Percentiles rank a stretch among this genome's conserved stretches.
phyloP scores from a whole-genome alignment of 2,797 vertebrate species.

The Prunella strophiata region DNA sequence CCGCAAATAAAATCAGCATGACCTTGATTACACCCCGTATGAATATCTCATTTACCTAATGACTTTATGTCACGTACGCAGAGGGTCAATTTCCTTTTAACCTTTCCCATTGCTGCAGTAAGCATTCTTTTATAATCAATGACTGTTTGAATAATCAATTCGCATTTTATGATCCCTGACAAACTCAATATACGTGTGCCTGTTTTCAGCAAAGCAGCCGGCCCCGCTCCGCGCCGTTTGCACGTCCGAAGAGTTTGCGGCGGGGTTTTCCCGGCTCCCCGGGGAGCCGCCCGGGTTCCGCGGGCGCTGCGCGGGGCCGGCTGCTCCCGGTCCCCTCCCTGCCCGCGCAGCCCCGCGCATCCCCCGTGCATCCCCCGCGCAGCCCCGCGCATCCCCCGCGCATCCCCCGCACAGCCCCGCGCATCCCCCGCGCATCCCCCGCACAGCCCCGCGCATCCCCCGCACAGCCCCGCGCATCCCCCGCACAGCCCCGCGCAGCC shows the following conservation, averaged over 20 bases:
- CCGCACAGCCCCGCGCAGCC: too few relatives aligned
- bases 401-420: too few relatives aligned
- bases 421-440: too few relatives aligned
- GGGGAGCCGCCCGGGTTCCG: not conserved
- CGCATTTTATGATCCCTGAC: constrained; percentile 80
- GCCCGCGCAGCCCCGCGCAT: not conserved
- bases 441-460: too few relatives aligned
- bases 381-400: too few relatives aligned
- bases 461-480: too few relatives aligned
- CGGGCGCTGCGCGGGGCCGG: not conserved
- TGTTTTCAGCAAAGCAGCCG: constrained; percentile 35
- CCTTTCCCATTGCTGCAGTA: constrained; percentile 81
- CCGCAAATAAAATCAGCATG: constrained; percentile 72
- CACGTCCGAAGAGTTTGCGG: not conserved
- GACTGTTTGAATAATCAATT: constrained; percentile 82
- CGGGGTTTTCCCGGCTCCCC: not conserved
- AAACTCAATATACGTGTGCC: constrained; percentile 68
- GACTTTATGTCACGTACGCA: constrained; percentile 82
- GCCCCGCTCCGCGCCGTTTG: not conserved
- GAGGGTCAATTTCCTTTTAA: constrained; percentile 83
- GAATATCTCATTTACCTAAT: constrained; percentile 84
- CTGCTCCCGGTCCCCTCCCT: not conserved
- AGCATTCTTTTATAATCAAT: constrained; percentile 83
- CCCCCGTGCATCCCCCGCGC: not conserved
- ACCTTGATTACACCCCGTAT: constrained; percentile 78